phyloP scores from a whole-genome alignment of 2,888 invertebrate species.

The Xanthostigma xanthostigma region DNA sequence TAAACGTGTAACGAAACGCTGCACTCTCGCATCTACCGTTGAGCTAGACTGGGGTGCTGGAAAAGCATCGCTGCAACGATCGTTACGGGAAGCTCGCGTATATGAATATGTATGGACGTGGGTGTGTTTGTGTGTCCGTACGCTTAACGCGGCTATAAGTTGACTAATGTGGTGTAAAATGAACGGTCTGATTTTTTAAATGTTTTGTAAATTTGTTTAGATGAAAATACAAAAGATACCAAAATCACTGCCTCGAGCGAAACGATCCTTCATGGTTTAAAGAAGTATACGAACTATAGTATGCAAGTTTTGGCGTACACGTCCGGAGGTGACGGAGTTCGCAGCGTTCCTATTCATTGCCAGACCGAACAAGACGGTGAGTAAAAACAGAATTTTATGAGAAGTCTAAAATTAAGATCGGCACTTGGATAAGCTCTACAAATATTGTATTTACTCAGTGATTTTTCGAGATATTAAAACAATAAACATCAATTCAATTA shows the following conservation, averaged over 20 bases:
- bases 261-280: slow-evolving; percentile 82
- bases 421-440: background rate
- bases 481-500: too few relatives aligned
- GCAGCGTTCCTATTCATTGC: slow-evolving; percentile 75
- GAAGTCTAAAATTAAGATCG: background rate
- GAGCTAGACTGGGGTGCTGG: too few relatives aligned
- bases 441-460: background rate
- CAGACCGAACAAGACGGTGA: slow-evolving; percentile 91
- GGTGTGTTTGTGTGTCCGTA: too few relatives aligned
- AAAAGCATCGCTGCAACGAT: too few relatives aligned
- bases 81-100: too few relatives aligned
- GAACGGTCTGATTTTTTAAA: background rate
- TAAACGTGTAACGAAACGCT: too few relatives aligned
- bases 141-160: too few relatives aligned
- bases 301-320: slow-evolving; percentile 93
- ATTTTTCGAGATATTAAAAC: too few relatives aligned
- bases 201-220: slow-evolving; percentile 28
- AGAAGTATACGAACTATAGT: slow-evolving; percentile 92
- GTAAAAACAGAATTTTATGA: slow-evolving; percentile 8
- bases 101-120: too few relatives aligned
- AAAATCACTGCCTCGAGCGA: slow-evolving; percentile 87
- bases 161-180: background rate
- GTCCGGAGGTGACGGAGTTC: slow-evolving; percentile 87
- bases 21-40: too few relatives aligned
- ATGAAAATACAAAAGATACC: slow-evolving; percentile 80